Conservation (phyloP, 2,888 invertebrate species). For the Lasioglossum oenotherae region DNA sequence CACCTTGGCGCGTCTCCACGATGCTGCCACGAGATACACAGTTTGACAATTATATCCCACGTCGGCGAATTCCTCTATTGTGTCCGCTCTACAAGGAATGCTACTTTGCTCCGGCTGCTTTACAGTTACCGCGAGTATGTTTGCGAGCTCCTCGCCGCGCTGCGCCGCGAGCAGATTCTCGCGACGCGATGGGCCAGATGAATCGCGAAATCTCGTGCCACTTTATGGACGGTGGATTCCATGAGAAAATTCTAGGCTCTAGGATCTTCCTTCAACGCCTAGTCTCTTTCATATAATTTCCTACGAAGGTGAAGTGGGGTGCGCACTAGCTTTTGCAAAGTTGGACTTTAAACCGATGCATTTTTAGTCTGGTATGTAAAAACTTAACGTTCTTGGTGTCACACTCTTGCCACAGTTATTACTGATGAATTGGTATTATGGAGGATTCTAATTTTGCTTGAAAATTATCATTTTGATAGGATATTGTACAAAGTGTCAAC, state of each 20-base stretch:
- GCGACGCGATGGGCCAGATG: constrained; percentile 6
- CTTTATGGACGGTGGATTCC: not conserved
- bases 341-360: no score
- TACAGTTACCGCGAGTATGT: constrained; percentile 3
- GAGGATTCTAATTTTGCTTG: no score
- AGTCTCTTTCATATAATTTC: not conserved
- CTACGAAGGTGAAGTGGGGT: no score
- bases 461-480: no score
- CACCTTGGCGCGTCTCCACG: not conserved
- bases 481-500: no score
- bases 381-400: no score
- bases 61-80: constrained; percentile 22
- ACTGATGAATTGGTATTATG: no score
- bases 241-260: not conserved
- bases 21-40: constrained; percentile 4
- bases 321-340: no score
- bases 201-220: not conserved
- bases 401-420: no score
- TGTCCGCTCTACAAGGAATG: constrained; percentile 33
- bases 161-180: not conserved
- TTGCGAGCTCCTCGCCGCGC: not conserved
- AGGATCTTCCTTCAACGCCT: not conserved
- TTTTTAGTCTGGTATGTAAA: no score
- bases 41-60: constrained; percentile 8
- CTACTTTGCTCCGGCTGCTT: not conserved